Base-by-base conservation (phyloP, 2,113 vertebrate species). In the Lontra canadensis region DNA sequence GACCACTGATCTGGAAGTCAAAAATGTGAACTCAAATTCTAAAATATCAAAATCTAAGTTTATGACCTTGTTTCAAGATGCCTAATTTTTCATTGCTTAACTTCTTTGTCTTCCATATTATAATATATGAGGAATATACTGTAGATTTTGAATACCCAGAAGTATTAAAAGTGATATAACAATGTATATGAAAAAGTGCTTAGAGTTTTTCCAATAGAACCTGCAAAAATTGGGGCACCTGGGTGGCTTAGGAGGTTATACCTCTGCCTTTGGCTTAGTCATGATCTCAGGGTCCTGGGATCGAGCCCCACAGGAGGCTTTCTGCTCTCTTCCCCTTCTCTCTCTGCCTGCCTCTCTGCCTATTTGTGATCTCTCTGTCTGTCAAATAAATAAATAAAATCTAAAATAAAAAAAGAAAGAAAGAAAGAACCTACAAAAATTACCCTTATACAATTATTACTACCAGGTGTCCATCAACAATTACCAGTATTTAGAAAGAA, bases 21-120 rank as follows among this genome's bases (percentile, higher is more conserved):
- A 29, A 59, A 9, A 13, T 52, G 13, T 26, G 31, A 47, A 69
- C 39, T 34, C 3, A 49, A 42, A 81, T 74, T 67, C 23, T 76
- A 36, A 67, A 59, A 31, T 12, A 63, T 69, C n/a, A 69, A 90
- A 85, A 82, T 61, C 6, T 25, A 74, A 8, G 79, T 61, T 34
- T 55, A 31, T 0, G 21, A 65, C 13, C 4, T 21, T 21, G 10
- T 14, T 23, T 13, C 21, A 63, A 36, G 42, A 67, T 3, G 2
- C 1, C 20, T 26, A 23, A 10, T 15, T 14, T 74, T 42, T 44
- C 79, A 49, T 26, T 12, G 10, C 26, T 18, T 26, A 71, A 12
- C 1, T 57, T 59, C 17, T 20, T 23, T 0, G 6, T 42, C 6
- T 63, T 1, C 15, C 18, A 31, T 39, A n/a, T 26, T 57, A 1